These are phyloP conservation scores for Coregonus suidteri DNA, from an alignment of 2,797 vertebrate genomes.

Conservation along the genomic window DNA sequence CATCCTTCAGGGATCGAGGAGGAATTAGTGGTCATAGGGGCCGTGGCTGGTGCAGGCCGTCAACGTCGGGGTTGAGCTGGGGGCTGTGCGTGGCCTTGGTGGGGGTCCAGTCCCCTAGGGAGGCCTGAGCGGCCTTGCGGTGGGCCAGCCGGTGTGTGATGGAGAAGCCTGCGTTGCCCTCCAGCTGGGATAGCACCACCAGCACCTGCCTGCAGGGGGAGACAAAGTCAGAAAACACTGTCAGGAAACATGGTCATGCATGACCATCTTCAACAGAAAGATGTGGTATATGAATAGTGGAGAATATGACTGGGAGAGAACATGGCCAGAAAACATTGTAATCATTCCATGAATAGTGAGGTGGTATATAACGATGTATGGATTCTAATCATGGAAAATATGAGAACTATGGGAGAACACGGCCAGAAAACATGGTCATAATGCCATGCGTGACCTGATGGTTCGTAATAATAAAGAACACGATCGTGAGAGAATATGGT, in stretches of 20 bases:
- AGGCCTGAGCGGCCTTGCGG: constrained; percentile 93
- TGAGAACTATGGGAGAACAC: too few species aligned
- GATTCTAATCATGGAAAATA: too few species aligned
- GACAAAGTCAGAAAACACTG: constrained; percentile 26
- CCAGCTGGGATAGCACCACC: constrained; percentile 96
- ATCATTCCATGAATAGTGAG: too few species aligned
- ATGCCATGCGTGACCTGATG: too few species aligned
- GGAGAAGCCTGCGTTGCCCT: constrained; percentile 96
- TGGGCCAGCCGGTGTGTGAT: constrained; percentile 97
- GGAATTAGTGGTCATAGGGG: constrained; percentile 84
- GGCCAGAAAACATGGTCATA: background rate
- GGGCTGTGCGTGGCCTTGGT: constrained; percentile 94
- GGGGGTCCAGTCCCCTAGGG: constrained; percentile 94
- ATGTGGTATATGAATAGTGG: too few species aligned
- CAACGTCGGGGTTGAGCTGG: constrained; percentile 88
- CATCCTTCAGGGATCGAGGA: constrained; percentile 23
- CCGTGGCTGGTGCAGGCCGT: constrained; percentile 89
- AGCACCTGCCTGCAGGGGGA: constrained; percentile 88
- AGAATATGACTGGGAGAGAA: background rate
- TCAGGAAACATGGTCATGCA: background rate
- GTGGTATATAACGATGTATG: too few species aligned
- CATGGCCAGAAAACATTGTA: background rate
- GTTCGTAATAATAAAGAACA: too few species aligned
- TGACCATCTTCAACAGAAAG: background rate
- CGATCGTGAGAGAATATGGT: background rate